Percentiles rank a stretch among this genome's conserved stretches.
These are phyloP conservation scores for Bubo scandiacus DNA, from an alignment of 2,113 vertebrate species.

Conservation along the genomic window DNA sequence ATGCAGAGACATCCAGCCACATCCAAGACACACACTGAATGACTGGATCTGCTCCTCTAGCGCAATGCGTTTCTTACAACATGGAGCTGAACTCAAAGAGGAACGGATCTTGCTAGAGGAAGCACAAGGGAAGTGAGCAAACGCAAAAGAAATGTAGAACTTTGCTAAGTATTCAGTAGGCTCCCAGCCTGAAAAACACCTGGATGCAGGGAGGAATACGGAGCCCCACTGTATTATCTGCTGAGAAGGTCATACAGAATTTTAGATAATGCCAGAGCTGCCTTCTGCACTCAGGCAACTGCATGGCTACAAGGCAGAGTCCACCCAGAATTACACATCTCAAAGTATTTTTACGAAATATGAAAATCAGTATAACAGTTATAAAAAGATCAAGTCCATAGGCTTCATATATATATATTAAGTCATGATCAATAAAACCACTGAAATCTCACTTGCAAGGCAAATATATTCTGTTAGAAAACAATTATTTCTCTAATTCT, in stretches of 20 bases:
- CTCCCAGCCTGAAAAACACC: background rate
- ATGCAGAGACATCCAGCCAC: background rate
- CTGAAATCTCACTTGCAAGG: background rate
- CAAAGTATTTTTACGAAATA: background rate
- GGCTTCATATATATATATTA: background rate
- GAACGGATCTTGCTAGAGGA: background rate
- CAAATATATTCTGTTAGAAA: background rate
- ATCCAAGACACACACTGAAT: background rate
- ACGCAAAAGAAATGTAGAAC: background rate
- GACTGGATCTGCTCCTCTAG: background rate
- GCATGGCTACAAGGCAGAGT: background rate
- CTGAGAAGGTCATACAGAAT: background rate
- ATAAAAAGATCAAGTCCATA: background rate
- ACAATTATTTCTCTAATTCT: background rate
- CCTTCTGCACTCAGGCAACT: background rate
- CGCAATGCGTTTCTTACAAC: background rate
- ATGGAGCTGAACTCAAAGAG: background rate
- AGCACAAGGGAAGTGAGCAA: background rate
- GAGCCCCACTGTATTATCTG: background rate
- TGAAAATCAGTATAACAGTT: background rate
- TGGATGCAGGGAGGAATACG: background rate
- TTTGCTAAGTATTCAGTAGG: background rate
- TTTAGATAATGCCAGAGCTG: background rate
- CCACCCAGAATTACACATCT: background rate
- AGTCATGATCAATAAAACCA: background rate